Evolutionary conservation across 2,113 vertebrate species (phyloP), one percentile per base, ranked within the genome.

Genomic region (Mesitornis unicolor): DNA sequence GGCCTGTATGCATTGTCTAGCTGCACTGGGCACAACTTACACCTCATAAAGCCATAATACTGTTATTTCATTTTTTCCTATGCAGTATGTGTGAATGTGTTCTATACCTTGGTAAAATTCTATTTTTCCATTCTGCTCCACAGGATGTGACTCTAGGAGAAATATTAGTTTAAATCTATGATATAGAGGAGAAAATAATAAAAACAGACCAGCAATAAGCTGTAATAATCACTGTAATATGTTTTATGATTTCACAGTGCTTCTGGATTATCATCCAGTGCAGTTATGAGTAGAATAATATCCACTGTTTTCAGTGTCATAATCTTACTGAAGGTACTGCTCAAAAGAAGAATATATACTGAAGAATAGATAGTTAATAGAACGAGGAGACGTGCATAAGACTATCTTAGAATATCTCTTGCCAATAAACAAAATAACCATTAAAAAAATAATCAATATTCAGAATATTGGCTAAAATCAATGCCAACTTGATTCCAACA

Each of bases 31-130:
- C 81, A 93, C 45, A 61, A 18, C 53, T 94, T 89, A 18, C 78
- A 90, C 59, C 61, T 93, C 93, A 89, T 94, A 94, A 96, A 96
- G 59, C 26, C 29, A 19, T 91, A 85, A 60, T 10, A 31, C 10
- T 83, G 45, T 65, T 85, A 65, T 91, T 95, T 91, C 35, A 64
- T 43, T 91, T 95, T 92, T 97, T 91, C 87, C 87, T 80, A 50
- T 63, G 17, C 38, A 25, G 7, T 85, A 68, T 85, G 74, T 82
- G 33, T 76, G 57, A 95, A 82, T 51, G 22, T 47, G 33, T 91
- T 85, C 67, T 95, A 69, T 75, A 91, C 43, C 65, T 95, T 71
- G 21, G 36, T 87, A 87, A 90, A 96, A 89, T 89, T 69, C 35
- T 93, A 25, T 4, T 95, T 95, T 96, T 93, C 89, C 63, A 47